A percentile compares a stretch with the other conserved stretches of the same genome.
Conservation (phyloP, 2,888 invertebrate genomes). For the Sclerodermus sp. region DNA sequence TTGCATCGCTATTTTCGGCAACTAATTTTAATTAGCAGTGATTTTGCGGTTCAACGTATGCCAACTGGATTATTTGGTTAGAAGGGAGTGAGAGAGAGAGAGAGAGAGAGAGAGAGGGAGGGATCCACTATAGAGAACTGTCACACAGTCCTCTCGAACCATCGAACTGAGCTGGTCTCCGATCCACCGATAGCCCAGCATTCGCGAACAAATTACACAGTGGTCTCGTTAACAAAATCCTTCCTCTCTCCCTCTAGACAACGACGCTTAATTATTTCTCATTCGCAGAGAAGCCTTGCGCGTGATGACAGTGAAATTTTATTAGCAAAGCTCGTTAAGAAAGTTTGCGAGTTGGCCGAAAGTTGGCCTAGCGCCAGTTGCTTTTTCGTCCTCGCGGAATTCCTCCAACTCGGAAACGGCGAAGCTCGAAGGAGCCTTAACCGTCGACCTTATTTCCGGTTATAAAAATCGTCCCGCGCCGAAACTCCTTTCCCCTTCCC, state of each 20-base stretch:
- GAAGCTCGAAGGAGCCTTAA: background rate
- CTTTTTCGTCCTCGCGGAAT: background rate
- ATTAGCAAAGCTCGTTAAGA: background rate
- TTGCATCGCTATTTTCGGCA: background rate
- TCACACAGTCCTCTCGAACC: too few species aligned
- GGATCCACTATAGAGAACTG: too few species aligned
- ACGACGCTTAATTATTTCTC: too few species aligned
- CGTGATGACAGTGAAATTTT: background rate
- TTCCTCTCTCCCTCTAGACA: too few species aligned
- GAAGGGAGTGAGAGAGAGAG: background rate
- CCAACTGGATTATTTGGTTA: conserved; percentile 9
- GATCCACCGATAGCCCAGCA: too few species aligned
- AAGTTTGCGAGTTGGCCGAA: background rate
- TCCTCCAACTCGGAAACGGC: too few species aligned
- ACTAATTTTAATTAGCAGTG: conserved; percentile 15
- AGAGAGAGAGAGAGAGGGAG: too few species aligned
- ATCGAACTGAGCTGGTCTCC: too few species aligned
- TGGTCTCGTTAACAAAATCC: too few species aligned
- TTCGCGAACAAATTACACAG: too few species aligned
- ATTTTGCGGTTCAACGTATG: conserved; percentile 10
- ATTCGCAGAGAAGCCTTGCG: too few species aligned
- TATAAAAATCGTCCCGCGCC: background rate
- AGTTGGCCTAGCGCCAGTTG: background rate
- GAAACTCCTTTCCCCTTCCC: background rate
- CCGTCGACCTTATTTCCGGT: background rate